phyloP scores from a whole-genome alignment of 2,888 invertebrate species.

The Lithosia quadra region DNA sequence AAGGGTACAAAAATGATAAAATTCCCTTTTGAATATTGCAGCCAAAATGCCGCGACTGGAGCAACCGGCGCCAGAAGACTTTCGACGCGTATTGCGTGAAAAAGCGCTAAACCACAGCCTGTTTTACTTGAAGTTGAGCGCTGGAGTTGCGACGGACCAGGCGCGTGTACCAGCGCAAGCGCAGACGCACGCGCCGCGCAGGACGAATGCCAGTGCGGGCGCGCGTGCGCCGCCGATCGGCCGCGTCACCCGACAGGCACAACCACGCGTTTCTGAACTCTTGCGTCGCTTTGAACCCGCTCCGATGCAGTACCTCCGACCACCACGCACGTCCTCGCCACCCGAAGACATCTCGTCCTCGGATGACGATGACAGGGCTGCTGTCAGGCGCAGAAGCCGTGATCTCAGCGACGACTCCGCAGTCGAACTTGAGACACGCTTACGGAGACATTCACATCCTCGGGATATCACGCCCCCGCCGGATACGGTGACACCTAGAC shows the following conservation, averaged over 20 bases:
- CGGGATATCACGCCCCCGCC: constrained; percentile 77
- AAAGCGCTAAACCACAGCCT: constrained; percentile 83
- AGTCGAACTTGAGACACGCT: constrained; percentile 83
- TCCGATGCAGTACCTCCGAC: constrained; percentile 83
- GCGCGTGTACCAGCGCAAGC: constrained; percentile 54
- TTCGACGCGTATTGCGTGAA: constrained; percentile 81
- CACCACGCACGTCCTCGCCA: constrained; percentile 77
- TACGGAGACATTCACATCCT: constrained; percentile 77
- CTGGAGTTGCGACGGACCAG: constrained; percentile 65
- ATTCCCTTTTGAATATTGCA: constrained; percentile 28
- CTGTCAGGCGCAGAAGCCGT: constrained; percentile 79
- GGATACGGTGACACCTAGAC: constrained; percentile 76
- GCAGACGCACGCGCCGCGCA: constrained; percentile 53
- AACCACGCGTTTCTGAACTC: constrained; percentile 80
- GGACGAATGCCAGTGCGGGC: constrained; percentile 66
- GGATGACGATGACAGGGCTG: constrained; percentile 82
- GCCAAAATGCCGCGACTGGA: constrained; percentile 78
- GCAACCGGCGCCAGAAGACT: constrained; percentile 76
- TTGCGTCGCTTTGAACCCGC: constrained; percentile 79
- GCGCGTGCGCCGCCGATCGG: constrained; percentile 76
- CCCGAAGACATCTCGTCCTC: constrained; percentile 81
- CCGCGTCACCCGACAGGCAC: constrained; percentile 74
- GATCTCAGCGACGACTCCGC: constrained; percentile 86
- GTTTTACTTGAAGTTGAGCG: constrained; percentile 82
- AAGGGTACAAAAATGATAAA: neutral